Percentiles rank a stretch among this genome's conserved stretches.
Conservation (phyloP, 1,140 invertebrate genomes). For the Antheraea pernyi region DNA sequence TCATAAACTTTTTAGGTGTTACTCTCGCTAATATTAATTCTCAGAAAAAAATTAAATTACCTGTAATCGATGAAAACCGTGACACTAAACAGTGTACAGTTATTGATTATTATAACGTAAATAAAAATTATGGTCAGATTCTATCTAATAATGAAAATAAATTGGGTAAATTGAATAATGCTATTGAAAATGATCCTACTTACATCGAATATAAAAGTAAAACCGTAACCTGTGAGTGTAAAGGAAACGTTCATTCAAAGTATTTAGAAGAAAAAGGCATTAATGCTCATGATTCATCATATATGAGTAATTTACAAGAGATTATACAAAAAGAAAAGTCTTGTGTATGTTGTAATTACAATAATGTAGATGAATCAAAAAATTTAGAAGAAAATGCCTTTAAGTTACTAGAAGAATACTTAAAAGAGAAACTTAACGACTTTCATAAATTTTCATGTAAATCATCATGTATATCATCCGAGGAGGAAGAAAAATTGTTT, state of each 20-base stretch:
- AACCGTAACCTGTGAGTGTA: not conserved
- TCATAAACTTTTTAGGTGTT: constrained; percentile 59
- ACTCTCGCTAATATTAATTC: constrained; percentile 38
- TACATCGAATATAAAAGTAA: not conserved
- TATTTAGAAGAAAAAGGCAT: not conserved
- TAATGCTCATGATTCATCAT: not conserved
- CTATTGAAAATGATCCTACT: not conserved
- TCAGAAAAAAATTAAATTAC: constrained; percentile 17
- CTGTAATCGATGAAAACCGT: not conserved
- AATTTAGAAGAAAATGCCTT: constrained; percentile 65
- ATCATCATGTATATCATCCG: constrained; percentile 34
- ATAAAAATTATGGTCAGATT: not conserved
- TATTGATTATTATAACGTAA: not conserved
- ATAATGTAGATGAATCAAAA: constrained; percentile 34
- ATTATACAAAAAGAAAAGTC: constrained; percentile 15
- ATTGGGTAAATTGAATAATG: not conserved
- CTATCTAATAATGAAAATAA: not conserved
- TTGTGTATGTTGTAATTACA: constrained; percentile 53
- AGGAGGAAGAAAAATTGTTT: constrained; percentile 54
- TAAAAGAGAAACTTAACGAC: constrained; percentile 51
- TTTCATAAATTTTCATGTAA: constrained; percentile 39
- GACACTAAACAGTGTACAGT: not conserved
- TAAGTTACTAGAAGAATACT: constrained; percentile 58
- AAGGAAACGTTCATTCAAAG: not conserved
- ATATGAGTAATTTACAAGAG: not conserved